Evolutionary conservation across 2,888 invertebrate species (phyloP).

Genomic region (Limnephilus lunatus): DNA sequence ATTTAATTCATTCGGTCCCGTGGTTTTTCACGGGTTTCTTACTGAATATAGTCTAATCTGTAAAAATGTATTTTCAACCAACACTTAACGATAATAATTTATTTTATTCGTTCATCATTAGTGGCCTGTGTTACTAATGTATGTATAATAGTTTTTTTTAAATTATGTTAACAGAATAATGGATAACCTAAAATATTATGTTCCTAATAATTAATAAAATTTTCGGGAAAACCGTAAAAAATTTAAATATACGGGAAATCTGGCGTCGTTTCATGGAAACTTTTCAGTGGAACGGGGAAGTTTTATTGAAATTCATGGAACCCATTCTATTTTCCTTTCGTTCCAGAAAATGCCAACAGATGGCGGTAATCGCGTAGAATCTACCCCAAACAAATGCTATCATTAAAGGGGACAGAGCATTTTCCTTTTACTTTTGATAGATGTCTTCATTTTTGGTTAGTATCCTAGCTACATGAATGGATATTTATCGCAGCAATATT

Average conservation of each 20-base stretch:
- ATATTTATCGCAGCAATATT: too few species aligned
- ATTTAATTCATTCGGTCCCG: too few species aligned
- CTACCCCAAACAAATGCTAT: not conserved
- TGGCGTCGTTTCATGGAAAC: not conserved
- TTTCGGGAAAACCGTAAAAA: not conserved
- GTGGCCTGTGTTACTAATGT: too few species aligned
- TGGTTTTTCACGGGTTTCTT: too few species aligned
- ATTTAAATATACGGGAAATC: not conserved
- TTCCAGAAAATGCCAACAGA: conserved; percentile 44
- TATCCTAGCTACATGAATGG: not conserved
- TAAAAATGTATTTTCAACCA: too few species aligned
- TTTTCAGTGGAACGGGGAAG: not conserved
- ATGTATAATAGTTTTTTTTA: too few species aligned
- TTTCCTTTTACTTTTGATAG: not conserved
- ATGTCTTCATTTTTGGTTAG: conserved; percentile 1
- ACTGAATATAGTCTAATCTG: too few species aligned
- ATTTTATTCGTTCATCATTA: too few species aligned
- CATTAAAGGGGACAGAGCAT: not conserved
- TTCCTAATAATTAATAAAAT: not conserved
- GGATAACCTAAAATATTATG: too few species aligned
- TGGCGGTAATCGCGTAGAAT: not conserved
- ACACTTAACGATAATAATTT: too few species aligned
- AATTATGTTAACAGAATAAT: too few species aligned
- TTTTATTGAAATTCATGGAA: not conserved
- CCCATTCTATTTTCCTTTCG: not conserved